phyloP scores from a whole-genome alignment of 2,888 invertebrate genomes.

The Chydorus sphaericus region DNA sequence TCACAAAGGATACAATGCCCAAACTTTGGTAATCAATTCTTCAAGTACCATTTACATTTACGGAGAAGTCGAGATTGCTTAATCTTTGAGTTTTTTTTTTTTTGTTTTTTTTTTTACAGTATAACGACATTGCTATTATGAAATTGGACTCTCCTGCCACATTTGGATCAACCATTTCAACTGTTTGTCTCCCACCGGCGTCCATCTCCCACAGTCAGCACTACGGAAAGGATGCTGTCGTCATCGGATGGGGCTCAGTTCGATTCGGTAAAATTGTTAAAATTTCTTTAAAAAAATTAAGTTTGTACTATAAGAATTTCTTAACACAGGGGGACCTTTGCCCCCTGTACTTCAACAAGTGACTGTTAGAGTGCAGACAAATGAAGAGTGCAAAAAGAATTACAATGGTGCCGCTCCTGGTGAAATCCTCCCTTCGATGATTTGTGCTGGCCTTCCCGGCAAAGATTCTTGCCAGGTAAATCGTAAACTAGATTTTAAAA shows the following conservation, averaged over 20 bases:
- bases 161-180: slow-evolving; percentile 25
- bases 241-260: slow-evolving; percentile 41
- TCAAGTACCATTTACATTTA: not conserved
- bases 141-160: slow-evolving; percentile 18
- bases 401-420: slow-evolving; percentile 77
- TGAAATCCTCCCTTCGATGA: slow-evolving; percentile 72
- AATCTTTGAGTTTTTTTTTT: not conserved
- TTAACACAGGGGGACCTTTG: slow-evolving; percentile 54
- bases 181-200: slow-evolving; percentile 19
- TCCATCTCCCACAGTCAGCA: slow-evolving; percentile 23
- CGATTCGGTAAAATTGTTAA: not conserved
- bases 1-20: slow-evolving; percentile 66
- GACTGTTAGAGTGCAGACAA: slow-evolving; percentile 67
- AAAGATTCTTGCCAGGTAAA: slow-evolving; percentile 82
- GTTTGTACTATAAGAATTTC: no score
- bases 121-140: slow-evolving; percentile 16
- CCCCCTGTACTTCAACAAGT: slow-evolving; percentile 69
- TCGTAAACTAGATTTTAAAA: no score
- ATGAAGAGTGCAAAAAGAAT: slow-evolving; percentile 56
- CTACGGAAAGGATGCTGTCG: slow-evolving; percentile 12
- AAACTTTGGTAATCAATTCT: slow-evolving; percentile 45
- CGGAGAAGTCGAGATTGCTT: no score
- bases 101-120: slow-evolving; percentile 7
- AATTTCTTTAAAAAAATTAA: no score
- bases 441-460: slow-evolving; percentile 69